phyloP scores from a whole-genome alignment of 2,888 invertebrate species.

The Chloroclysta siterata region DNA sequence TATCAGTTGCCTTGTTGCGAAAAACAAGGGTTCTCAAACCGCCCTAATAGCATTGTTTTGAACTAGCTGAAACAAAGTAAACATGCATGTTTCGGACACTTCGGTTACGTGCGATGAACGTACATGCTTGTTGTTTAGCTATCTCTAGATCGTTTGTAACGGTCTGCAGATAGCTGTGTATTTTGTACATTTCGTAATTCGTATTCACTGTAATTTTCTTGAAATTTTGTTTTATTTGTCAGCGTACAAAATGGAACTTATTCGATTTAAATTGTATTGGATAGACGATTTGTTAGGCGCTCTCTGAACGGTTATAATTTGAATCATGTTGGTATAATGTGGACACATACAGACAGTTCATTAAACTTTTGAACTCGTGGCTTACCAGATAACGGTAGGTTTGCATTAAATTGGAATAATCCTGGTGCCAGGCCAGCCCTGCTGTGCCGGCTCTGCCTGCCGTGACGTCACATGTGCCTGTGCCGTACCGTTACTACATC shows the following conservation, averaged over 20 bases:
- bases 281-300: neutral
- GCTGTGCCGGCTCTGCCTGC: conserved; percentile 31
- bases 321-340: no score
- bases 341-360: conserved; percentile 45
- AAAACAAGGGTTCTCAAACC: conserved; percentile 25
- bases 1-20: conserved; percentile 28
- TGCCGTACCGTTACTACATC: conserved; percentile 48
- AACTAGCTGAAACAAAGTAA: no score
- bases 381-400: conserved; percentile 47
- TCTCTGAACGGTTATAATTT: neutral
- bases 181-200: no score
- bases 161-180: no score
- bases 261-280: neutral
- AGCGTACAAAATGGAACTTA: neutral
- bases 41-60: no score
- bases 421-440: conserved; percentile 46
- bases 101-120: no score
- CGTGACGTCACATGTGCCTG: neutral
- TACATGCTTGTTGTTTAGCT: no score
- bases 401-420: conserved; percentile 45
- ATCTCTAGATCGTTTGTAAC: no score
- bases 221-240: neutral
- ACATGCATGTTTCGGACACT: no score
- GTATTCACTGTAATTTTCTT: no score
- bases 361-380: conserved; percentile 55